Base-by-base conservation (phyloP, 2,113 vertebrate genomes). In the Limanda limanda region DNA sequence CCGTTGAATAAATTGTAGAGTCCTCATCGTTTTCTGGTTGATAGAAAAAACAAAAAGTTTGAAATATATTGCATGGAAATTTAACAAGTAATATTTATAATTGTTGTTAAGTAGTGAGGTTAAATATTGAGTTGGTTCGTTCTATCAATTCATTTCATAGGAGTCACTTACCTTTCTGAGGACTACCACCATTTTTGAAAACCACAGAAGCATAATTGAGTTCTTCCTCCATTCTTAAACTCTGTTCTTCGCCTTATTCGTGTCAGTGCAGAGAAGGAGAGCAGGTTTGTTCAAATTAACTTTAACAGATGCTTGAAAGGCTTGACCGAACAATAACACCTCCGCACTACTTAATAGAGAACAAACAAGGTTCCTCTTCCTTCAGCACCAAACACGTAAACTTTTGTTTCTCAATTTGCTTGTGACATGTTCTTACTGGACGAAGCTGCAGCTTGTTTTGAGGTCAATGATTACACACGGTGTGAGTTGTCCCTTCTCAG, bases 191-290 rank as follows among this genome's bases (percentile, higher is more conserved):
- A 5, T 55, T 18, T 27, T 37, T 75, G 11, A 90, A 82, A 52
- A 42, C n/a, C 13, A 88, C 8, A 1, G 69, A 61, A 6, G 85
- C 54, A 55, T 89, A 89, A 27, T 0, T 7, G 11, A 80, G 15
- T 31, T 89, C 82, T 66, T 79, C 68, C 27, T 84, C 81, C 82
- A 87, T 87, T 55, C 21, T 55, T 57, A n/a, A 20, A 37, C 15
- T 4, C 45, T 3, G 2, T 0, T 13, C 17, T 9, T 17, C 12
- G 0, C 11, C 1, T 6, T 12, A 18, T 17, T 52, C n/a, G 10
- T 20, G 31, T 31, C 31, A 31, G 31, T 31, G 31, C 31, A 31
- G 31, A 24, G 5, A 13, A 66, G 3, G 23, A 42, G 27, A 8
- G 3, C 40, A 23, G 24, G 23, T 18, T n/a, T 48, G 25, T 21